Evolutionary conservation across 2,888 invertebrate genomes (phyloP).

Genomic region (Boloria euphrosyne): DNA sequence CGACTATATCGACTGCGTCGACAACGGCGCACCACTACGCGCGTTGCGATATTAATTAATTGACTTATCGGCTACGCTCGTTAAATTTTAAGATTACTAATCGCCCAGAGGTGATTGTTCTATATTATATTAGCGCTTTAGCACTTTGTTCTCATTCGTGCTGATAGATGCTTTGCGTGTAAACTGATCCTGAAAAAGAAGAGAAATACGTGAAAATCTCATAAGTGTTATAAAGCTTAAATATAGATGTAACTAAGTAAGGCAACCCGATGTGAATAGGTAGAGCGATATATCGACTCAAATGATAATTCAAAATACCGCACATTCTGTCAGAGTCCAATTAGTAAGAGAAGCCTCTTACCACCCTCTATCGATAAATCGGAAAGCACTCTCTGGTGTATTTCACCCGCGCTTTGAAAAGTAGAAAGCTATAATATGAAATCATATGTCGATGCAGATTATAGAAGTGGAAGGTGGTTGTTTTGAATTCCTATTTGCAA

Average conservation of each 20-base stretch:
- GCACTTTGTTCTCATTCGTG: slow-evolving; percentile 67
- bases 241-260: slow-evolving; percentile 33
- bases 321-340: slow-evolving; percentile 51
- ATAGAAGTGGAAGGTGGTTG: slow-evolving; percentile 7
- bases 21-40: slow-evolving; percentile 61
- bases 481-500: not conserved
- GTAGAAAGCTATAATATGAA: slow-evolving; percentile 26
- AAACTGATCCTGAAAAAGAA: slow-evolving; percentile 72
- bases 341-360: slow-evolving; percentile 56
- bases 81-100: slow-evolving; percentile 46
- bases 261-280: slow-evolving; percentile 51
- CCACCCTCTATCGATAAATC: slow-evolving; percentile 51
- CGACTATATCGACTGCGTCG: slow-evolving; percentile 62
- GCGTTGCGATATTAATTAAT: slow-evolving; percentile 56
- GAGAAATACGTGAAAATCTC: slow-evolving; percentile 43
- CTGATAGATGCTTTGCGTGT: slow-evolving; percentile 65
- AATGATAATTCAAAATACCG: slow-evolving; percentile 50
- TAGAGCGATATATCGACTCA: slow-evolving; percentile 32
- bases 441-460: slow-evolving; percentile 24
- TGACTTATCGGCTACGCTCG: slow-evolving; percentile 51
- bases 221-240: slow-evolving; percentile 11
- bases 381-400: slow-evolving; percentile 48
- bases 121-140: slow-evolving; percentile 56
- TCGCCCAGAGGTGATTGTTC: slow-evolving; percentile 55
- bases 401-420: slow-evolving; percentile 45